phyloP scores from a whole-genome alignment of 2,797 vertebrate species.

The Tachyglossus aculeatus region DNA sequence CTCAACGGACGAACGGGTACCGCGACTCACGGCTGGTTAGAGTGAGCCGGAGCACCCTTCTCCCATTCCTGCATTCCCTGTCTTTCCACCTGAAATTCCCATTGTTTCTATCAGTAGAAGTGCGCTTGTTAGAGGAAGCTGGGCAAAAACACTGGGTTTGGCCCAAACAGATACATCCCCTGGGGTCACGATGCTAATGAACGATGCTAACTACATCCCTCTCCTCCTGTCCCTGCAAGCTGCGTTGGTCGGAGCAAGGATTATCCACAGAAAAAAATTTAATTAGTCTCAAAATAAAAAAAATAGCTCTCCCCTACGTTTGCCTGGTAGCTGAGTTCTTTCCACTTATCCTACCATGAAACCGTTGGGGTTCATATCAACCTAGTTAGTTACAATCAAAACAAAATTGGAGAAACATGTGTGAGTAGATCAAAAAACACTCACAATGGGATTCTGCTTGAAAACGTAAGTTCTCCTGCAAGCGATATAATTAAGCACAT shows the following conservation, averaged over 20 bases:
- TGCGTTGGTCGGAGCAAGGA: neutral
- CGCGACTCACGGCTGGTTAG: neutral
- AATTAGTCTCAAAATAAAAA: neutral
- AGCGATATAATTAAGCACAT: conserved; percentile 21
- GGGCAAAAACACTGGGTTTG: no score
- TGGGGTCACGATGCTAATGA: no score
- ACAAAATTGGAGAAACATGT: neutral
- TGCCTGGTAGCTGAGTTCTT: no score
- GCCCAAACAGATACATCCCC: no score
- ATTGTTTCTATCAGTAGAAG: no score
- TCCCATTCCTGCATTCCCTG: no score
- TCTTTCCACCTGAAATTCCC: no score
- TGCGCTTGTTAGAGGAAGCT: no score
- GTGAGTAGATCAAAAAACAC: neutral
- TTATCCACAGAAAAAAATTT: neutral
- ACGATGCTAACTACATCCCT: no score
- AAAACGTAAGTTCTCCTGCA: conserved; percentile 11
- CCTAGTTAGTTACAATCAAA: neutral
- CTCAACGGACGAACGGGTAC: neutral
- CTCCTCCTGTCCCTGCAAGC: neutral
- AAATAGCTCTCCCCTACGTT: no score
- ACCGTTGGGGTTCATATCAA: neutral
- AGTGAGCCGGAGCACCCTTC: neutral
- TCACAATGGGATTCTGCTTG: neutral
- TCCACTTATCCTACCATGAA: neutral